phyloP scores from a whole-genome alignment of 2,888 invertebrate species.

The Agrenia bidenticulata region DNA sequence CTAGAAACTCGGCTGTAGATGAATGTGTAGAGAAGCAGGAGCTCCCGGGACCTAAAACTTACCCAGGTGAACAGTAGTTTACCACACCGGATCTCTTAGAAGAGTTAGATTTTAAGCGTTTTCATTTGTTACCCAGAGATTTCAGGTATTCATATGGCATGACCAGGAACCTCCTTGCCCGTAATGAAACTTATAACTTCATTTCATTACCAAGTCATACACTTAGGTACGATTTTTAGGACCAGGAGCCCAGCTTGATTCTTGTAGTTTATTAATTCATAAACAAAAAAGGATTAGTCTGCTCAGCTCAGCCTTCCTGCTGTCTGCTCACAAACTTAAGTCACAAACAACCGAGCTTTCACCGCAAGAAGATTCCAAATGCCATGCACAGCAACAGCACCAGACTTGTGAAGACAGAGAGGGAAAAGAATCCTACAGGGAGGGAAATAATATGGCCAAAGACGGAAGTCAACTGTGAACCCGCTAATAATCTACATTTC shows the following conservation, averaged over 20 bases:
- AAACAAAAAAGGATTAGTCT: conserved; percentile 19
- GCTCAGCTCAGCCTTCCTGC: not conserved
- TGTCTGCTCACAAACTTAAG: no score
- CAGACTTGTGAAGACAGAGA: not conserved
- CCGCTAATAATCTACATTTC: not conserved
- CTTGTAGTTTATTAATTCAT: conserved; percentile 20
- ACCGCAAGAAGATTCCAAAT: not conserved
- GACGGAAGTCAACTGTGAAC: conserved; percentile 9
- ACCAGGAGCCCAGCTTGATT: conserved; percentile 7
- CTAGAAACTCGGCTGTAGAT: no score
- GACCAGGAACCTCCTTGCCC: no score
- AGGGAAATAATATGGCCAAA: conserved; percentile 4
- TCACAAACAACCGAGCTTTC: not conserved
- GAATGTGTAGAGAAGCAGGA: no score
- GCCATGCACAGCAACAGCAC: no score
- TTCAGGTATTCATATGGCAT: no score
- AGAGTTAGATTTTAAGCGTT: no score
- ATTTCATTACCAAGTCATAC: conserved; percentile 4
- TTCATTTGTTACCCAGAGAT: no score
- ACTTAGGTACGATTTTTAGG: no score
- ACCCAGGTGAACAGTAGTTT: no score
- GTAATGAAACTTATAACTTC: not conserved
- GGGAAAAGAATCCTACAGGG: conserved; percentile 4
- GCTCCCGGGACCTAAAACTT: no score
- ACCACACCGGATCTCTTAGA: no score